Conservation (phyloP, 2,888 invertebrate species). For the Macaria notata region DNA sequence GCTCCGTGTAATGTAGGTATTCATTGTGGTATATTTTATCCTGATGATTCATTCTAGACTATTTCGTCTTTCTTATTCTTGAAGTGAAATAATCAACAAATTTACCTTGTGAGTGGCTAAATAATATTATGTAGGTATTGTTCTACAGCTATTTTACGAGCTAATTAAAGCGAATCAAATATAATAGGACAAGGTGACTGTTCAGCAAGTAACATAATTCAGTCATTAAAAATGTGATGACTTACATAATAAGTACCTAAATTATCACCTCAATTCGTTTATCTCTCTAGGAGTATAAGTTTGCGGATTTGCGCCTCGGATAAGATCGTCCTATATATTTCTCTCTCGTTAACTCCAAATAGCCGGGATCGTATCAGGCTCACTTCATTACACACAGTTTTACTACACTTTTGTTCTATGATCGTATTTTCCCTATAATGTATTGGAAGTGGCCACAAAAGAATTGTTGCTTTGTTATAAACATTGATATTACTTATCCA, state of each 20-base stretch:
- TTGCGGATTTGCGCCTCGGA: slow-evolving; percentile 50
- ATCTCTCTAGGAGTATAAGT: slow-evolving; percentile 24
- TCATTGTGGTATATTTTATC: slow-evolving; percentile 3
- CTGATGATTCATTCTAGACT: no score
- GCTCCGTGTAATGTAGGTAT: slow-evolving; percentile 3
- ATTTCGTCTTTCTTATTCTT: no score
- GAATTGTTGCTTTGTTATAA: slow-evolving; percentile 41
- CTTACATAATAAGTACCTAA: no score
- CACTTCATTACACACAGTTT: slow-evolving; percentile 67
- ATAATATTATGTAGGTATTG: no score
- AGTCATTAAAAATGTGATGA: no score
- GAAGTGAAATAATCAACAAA: no score
- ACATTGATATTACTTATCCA: slow-evolving; percentile 36
- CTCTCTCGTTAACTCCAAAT: slow-evolving; percentile 59
- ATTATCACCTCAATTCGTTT: slow-evolving; percentile 7
- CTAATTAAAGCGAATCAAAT: no score
- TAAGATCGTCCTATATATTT: slow-evolving; percentile 65
- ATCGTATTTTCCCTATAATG: slow-evolving; percentile 66
- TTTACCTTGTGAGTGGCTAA: no score
- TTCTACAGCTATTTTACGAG: no score
- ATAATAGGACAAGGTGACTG: no score
- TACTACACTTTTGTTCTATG: slow-evolving; percentile 74
- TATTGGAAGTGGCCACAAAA: slow-evolving; percentile 63
- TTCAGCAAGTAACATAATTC: no score
- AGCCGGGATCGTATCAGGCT: slow-evolving; percentile 56